Evolutionary conservation across 2,797 vertebrate genomes (phyloP).

Genomic region (Poecile montanus): DNA sequence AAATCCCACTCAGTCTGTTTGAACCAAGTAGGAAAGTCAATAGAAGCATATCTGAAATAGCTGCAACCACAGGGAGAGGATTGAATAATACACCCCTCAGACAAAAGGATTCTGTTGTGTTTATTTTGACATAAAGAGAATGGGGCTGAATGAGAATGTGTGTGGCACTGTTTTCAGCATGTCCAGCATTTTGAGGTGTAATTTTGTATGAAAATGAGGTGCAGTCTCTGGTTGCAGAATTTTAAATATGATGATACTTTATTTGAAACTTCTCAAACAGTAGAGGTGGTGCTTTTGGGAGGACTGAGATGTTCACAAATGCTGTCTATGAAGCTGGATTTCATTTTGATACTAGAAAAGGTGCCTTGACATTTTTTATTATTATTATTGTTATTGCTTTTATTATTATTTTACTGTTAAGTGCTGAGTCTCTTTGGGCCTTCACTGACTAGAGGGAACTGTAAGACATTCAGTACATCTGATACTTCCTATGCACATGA

Average conservation of each 20-base stretch:
- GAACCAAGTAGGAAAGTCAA: background rate
- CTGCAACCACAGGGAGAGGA: background rate
- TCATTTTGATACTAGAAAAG: background rate
- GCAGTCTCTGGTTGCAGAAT: background rate
- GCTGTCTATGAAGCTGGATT: background rate
- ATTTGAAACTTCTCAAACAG: background rate
- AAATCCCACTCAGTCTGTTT: background rate
- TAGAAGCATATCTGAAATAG: background rate
- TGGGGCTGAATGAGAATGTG: background rate
- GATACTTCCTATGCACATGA: conserved; percentile 23
- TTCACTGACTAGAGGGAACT: background rate
- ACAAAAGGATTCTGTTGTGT: background rate
- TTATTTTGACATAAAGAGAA: background rate
- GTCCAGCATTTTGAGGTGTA: background rate
- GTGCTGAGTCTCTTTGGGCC: background rate
- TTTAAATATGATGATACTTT: background rate
- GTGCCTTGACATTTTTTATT: background rate
- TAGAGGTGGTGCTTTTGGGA: background rate
- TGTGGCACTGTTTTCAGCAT: background rate
- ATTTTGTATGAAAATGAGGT: background rate
- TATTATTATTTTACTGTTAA: background rate
- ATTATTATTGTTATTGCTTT: background rate
- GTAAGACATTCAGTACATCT: background rate
- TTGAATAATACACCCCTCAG: background rate
- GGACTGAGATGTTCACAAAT: background rate